Evolutionary conservation across 1,140 invertebrate genomes (phyloP), one percentile per base, ranked within the genome.

Genomic region (Diabrotica virgifera): DNA sequence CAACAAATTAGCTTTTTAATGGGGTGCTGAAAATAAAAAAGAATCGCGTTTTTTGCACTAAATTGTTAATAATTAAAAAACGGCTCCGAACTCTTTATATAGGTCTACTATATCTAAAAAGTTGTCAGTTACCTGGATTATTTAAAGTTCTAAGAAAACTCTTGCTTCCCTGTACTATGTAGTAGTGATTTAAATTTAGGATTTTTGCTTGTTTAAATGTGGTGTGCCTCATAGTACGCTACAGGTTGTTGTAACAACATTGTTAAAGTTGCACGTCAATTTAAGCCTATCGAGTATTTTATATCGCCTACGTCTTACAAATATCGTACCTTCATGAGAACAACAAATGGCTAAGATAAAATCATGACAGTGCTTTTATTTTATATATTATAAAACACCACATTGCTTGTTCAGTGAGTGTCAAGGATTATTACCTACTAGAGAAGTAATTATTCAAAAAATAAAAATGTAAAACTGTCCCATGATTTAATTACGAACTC

Each of bases 291-390:
- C 40, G 5, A 46, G 40, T 46, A 46, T 46, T 46, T 46, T 46
- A 46, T 46, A 46, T 46, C 40, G 40, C 40, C 40, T 46, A 46
- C 40, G 40, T 46, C 40, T 6, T 46, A 46, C 40, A 46, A 46
- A 46, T 46, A 46, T 10, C n/a, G 40, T 46, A 46, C 40, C 40
- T 46, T 46, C 40, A 46, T 46, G 40, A 5, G 40, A 46, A 46
- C n/a, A 46, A 46, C 40, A 46, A 46, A 46, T 46, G 40, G 40
- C n/a, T 46, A n/a, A 46, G 40, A 46, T 46, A 46, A 46, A 46
- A 46, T 46, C 40, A 46, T 46, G 40, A 46, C 40, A 46, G 40
- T 46, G 40, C 40, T 46, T 46, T 46, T 46, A 46, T 46, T 46
- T 46, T 46, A 46, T 3, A 46, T 8, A 46, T 46, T 46, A 46